A percentile compares a stretch with the other conserved stretches of the same genome.
These are phyloP conservation scores for Podarcis lilfordi DNA, from an alignment of 2,797 vertebrate species.

Conservation along the genomic window DNA sequence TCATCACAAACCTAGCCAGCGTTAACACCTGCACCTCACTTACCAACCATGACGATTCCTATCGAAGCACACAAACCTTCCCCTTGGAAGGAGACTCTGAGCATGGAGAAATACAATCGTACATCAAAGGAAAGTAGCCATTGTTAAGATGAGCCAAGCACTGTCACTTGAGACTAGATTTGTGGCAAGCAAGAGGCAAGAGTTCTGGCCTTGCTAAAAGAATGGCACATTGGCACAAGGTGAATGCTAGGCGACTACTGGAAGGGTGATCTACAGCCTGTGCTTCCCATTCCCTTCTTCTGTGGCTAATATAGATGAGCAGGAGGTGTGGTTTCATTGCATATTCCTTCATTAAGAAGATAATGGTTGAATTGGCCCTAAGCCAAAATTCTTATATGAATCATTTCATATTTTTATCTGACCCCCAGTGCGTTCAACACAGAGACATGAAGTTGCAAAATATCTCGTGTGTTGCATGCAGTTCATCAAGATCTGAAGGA, in stretches of 20 bases:
- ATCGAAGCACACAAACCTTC: not conserved
- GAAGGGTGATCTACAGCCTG: not conserved
- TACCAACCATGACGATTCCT: not conserved
- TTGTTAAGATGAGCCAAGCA: not conserved
- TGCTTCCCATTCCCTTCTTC: not conserved
- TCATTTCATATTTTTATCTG: slow-evolving; percentile 7
- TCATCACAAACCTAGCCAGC: not conserved
- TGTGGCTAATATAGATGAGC: not conserved
- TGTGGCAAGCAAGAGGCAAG: not conserved
- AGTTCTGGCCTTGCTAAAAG: not conserved
- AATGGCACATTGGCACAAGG: not conserved
- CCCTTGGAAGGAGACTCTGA: not conserved
- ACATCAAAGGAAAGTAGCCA: not conserved
- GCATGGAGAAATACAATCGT: not conserved
- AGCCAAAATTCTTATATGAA: slow-evolving; percentile 32
- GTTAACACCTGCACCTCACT: not conserved
- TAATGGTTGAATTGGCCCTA: slow-evolving; percentile 27
- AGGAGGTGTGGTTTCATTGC: not conserved
- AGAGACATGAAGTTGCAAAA: not conserved
- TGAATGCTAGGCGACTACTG: not conserved
- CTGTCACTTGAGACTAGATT: not conserved
- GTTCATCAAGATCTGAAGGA: slow-evolving; percentile 39
- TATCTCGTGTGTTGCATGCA: not conserved
- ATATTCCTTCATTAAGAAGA: not conserved
- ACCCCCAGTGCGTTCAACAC: slow-evolving; percentile 16